These are phyloP conservation scores for Molorchus minor DNA, from an alignment of 2,888 invertebrate genomes.

Conservation along the genomic window DNA sequence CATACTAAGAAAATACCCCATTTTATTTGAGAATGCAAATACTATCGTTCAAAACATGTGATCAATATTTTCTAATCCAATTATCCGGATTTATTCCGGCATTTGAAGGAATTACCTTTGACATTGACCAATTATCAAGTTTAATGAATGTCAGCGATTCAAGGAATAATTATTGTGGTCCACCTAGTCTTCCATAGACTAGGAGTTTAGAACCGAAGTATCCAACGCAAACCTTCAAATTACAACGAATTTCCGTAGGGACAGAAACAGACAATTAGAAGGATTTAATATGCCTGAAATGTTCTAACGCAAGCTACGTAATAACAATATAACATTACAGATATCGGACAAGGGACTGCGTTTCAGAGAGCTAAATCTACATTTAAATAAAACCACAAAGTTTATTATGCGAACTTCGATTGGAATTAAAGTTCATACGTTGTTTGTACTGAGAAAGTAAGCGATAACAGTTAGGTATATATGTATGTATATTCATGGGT, in stretches of 20 bases:
- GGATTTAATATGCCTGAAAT: conserved; percentile 38
- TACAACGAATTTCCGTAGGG: conserved; percentile 44
- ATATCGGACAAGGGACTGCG: conserved; percentile 33
- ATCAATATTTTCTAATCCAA: background rate
- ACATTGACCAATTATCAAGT: conserved; percentile 24
- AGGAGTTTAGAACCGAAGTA: conserved; percentile 32
- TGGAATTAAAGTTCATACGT: conserved; percentile 12
- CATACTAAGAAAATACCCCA: too few species aligned
- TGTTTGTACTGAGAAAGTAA: conserved; percentile 5
- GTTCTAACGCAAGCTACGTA: conserved; percentile 35
- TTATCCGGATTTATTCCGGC: background rate
- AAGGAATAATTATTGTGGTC: conserved; percentile 20
- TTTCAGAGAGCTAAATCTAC: conserved; percentile 18
- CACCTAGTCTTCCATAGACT: conserved; percentile 9
- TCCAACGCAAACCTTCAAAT: conserved; percentile 46
- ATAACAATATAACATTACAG: conserved; percentile 40
- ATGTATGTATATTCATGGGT: too few species aligned
- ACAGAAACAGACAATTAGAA: conserved; percentile 44
- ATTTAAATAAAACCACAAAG: conserved; percentile 22
- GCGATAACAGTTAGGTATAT: background rate
- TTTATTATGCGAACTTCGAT: conserved; percentile 27
- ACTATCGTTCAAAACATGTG: too few species aligned
- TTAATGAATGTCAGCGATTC: conserved; percentile 23
- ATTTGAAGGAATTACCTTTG: conserved; percentile 11
- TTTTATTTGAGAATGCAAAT: too few species aligned